Evolutionary conservation across 2,888 invertebrate genomes (phyloP), one percentile per base, ranked within the genome.

Genomic region (Coenonympha arcania): DNA sequence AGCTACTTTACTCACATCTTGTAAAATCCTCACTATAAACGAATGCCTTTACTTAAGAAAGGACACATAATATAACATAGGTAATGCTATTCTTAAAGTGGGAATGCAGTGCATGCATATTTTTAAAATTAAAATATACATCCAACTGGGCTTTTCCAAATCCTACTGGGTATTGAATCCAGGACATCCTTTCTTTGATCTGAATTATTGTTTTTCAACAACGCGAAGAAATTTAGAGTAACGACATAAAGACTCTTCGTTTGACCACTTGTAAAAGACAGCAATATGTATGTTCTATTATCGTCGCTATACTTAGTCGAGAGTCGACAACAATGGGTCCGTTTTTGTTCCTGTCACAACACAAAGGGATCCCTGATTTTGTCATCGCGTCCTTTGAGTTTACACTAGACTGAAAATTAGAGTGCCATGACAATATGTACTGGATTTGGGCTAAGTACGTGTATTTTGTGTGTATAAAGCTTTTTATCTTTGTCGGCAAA

Each of bases 391-490:
- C 75, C 73, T 81, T 84, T 82, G 78, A 81, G 75, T 84, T 85
- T 81, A 81, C 83, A 85, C 82, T 75, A 81, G 77, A 79, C 76
- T 84, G 83, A 73, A 79, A 86, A 82, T 83, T 80, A 68, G 77
- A 86, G 86, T 80, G 71, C 78, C 71, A 59, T 57, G 66, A 80
- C 81, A 80, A 81, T 77, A 76, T 75, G 74, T 68, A 71, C 73
- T 68, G 75, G 66, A 74, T 75, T 68, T 72, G 62, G 64, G 71
- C 69, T 73, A 45, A 45, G 37, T 28, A 68, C 39, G 13, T 24
- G 9, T 39, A 9, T 39, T 73, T 71, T 71, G 68, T 79, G 62
- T 60, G 60, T 63, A 55, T 60, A 56, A 66, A 67, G 64, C 64
- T 52, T 74, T 82, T 82, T 79, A 77, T 79, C 75, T 79, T 71